Evolutionary conservation across 2,113 vertebrate genomes (phyloP), one percentile per base, ranked within the genome.

Genomic region (Poeciliopsis prolifica): DNA sequence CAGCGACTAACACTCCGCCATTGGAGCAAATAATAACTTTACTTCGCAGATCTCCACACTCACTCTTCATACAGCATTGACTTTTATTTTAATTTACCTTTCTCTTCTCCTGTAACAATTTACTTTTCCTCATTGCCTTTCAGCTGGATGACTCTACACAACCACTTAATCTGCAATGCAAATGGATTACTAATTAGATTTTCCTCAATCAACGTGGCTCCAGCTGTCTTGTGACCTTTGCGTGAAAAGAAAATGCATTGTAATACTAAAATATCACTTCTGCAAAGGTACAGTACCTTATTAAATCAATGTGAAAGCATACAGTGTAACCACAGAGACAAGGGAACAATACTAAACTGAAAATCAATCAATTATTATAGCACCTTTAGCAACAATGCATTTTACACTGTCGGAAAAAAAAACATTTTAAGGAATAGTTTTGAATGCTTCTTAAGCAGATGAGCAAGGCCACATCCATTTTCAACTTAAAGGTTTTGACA

Each of bases 131-230:
- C 24, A n/a, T 64, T 70, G 37, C 30, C 30, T 48, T 64, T 69
- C 51, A 58, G 31, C 66, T 42, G 42, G 51, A 71, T 40, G 48
- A 68, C 42, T 26, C 51, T 65, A 63, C 71, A 72, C 30, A 72
- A 65, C 31, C 29, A 17, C 12, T 64, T 26, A 60, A 67, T 29
- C 75, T 48, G 28, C 70, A 7, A 72, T 65, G 17, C 14, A 24
- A 13, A 51, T 9, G 2, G 44, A 65, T 48, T 70, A 71, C 76
- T 79, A 68, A 64, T 12, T 74, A 63, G n/a, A 68, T 68, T 68
- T 19, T 8, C 61, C 84, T 68, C 48, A 68, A 88, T 85, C 78
- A 78, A 65, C 48, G 72, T 30, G 48, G 8, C 75, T 78, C 33
- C 74, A 40, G 77, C 17, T 68, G 70, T 54, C 37, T 48, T 44